A percentile compares a stretch with the other conserved stretches of the same genome.
These are phyloP conservation scores for Acleris literana DNA, from an alignment of 2,888 invertebrate species.

Conservation along the genomic window DNA sequence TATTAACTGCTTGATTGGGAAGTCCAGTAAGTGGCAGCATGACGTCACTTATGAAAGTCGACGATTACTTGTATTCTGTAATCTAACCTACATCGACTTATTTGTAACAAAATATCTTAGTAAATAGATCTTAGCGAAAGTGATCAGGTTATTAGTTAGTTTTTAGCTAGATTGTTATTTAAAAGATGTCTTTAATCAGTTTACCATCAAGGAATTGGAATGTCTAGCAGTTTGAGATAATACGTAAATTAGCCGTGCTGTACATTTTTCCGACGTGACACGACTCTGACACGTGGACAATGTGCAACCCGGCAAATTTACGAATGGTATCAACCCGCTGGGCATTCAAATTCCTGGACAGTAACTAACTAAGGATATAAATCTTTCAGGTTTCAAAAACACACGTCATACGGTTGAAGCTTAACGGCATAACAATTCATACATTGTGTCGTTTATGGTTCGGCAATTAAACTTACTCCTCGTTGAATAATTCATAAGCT, in stretches of 20 bases:
- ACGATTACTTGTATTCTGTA: conserved; percentile 23
- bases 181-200: too few relatives aligned
- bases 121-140: conserved; percentile 1
- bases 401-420: conserved; percentile 47
- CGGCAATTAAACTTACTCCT: conserved; percentile 56
- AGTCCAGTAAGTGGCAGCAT: conserved; percentile 28
- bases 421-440: conserved; percentile 51
- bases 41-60: conserved; percentile 36
- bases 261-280: too few relatives aligned
- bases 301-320: too few relatives aligned
- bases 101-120: conserved; percentile 11
- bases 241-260: too few relatives aligned
- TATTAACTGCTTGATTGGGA: conserved; percentile 33
- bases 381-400: conserved; percentile 25
- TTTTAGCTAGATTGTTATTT: too few relatives aligned
- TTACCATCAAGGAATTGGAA: too few relatives aligned
- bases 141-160: background rate
- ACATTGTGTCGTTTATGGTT: conserved; percentile 55
- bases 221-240: too few relatives aligned
- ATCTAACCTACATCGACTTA: conserved; percentile 16
- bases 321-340: too few relatives aligned
- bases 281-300: too few relatives aligned
- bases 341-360: too few relatives aligned
- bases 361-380: conserved; percentile 1
- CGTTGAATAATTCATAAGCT: conserved; percentile 53